These are phyloP conservation scores for Netelia fuscicornis DNA, from an alignment of 2,888 invertebrate genomes.

Conservation along the genomic window DNA sequence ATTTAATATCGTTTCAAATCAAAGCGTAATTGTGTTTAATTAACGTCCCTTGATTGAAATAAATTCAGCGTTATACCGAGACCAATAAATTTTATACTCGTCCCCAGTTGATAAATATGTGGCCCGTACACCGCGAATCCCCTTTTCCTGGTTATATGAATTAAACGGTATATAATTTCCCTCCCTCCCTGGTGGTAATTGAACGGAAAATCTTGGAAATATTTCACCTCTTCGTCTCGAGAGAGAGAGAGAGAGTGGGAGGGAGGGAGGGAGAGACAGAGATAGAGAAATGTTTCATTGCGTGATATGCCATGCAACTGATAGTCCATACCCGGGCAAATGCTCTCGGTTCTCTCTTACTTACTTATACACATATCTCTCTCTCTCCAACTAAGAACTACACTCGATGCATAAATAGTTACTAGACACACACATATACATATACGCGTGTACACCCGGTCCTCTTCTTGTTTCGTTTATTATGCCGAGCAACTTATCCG, in stretches of 20 bases:
- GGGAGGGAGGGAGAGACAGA: too few relatives aligned
- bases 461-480: conserved; percentile 78
- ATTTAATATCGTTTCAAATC: not conserved
- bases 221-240: conserved; percentile 37
- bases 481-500: conserved; percentile 77
- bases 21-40: not conserved
- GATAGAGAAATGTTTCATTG: not conserved
- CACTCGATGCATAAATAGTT: too few relatives aligned
- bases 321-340: not conserved
- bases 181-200: conserved; percentile 20
- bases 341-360: not conserved
- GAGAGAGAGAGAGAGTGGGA: too few relatives aligned
- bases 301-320: conserved; percentile 11
- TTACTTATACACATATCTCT: not conserved
- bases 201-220: conserved; percentile 41
- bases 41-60: not conserved
- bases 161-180: conserved; percentile 19
- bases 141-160: not conserved
- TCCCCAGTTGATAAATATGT: not conserved
- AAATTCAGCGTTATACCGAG: not conserved
- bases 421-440: too few relatives aligned
- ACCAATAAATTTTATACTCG: not conserved
- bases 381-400: not conserved
- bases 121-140: not conserved
- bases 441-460: conserved; percentile 49